A percentile compares a stretch with the other conserved stretches of the same genome.
Conservation (phyloP, 2,797 vertebrate species). For the Chlorospingus semifuscus region DNA sequence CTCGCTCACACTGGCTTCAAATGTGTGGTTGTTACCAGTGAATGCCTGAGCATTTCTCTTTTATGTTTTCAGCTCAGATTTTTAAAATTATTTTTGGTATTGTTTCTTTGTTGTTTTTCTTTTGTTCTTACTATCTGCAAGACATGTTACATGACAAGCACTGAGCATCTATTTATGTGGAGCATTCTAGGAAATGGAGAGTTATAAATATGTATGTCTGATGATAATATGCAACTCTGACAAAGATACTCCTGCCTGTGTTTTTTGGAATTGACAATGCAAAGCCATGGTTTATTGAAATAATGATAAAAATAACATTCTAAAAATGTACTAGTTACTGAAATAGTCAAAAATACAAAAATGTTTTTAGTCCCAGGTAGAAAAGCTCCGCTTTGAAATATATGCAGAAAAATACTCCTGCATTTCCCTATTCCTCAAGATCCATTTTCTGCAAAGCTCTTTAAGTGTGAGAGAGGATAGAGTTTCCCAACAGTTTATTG, state of each 20-base stretch:
- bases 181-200: slow-evolving; percentile 19
- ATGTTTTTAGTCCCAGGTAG: background rate
- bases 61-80: background rate
- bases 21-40: background rate
- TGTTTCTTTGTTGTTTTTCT: slow-evolving; percentile 41
- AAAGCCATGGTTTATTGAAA: background rate
- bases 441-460: slow-evolving; percentile 7
- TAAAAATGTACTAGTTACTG: background rate
- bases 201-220: slow-evolving; percentile 59
- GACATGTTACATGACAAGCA: slow-evolving; percentile 51
- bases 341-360: background rate
- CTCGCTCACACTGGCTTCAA: background rate
- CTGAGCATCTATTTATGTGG: slow-evolving; percentile 22
- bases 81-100: background rate
- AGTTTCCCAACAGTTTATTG: slow-evolving; percentile 20
- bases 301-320: background rate
- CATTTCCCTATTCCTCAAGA: background rate
- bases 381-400: background rate
- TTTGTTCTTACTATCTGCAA: slow-evolving; percentile 38
- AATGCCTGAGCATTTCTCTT: background rate
- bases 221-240: background rate
- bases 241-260: background rate
- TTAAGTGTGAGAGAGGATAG: background rate
- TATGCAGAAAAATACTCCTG: background rate
- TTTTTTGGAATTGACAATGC: background rate